Conservation (phyloP, 2,797 vertebrate genomes). For the Etheostoma nigrum region DNA sequence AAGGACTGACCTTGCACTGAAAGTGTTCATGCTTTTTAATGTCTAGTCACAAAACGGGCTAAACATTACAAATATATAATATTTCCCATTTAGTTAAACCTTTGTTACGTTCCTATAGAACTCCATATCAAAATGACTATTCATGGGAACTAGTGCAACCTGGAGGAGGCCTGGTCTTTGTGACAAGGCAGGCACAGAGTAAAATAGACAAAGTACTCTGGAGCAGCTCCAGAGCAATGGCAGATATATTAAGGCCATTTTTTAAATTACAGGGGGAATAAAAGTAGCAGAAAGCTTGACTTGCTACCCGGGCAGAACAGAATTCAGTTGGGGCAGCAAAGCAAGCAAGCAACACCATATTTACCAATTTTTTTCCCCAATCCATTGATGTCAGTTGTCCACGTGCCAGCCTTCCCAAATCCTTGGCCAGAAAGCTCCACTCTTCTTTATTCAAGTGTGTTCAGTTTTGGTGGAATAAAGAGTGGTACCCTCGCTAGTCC, state of each 20-base stretch:
- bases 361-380: slow-evolving; percentile 61
- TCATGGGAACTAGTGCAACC: slow-evolving; percentile 99
- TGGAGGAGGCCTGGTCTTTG: slow-evolving; percentile 95
- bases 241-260: slow-evolving; percentile 98
- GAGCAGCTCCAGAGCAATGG: slow-evolving; percentile 92
- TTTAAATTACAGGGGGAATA: slow-evolving; percentile 88
- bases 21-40: slow-evolving; percentile 85
- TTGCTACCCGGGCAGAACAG: slow-evolving; percentile 71
- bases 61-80: slow-evolving; percentile 88
- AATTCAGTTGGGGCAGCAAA: slow-evolving; percentile 73
- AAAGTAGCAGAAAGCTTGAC: slow-evolving; percentile 84
- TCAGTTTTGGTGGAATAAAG: slow-evolving; percentile 80
- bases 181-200: slow-evolving; percentile 96
- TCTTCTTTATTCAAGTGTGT: slow-evolving; percentile 77
- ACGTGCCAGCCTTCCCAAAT: slow-evolving; percentile 74
- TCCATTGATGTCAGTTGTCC: slow-evolving; percentile 73
- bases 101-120: slow-evolving; percentile 86
- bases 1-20: slow-evolving; percentile 87
- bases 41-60: slow-evolving; percentile 86
- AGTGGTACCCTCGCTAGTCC: slow-evolving; percentile 86
- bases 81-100: slow-evolving; percentile 87
- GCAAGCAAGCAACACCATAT: slow-evolving; percentile 75
- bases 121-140: slow-evolving; percentile 91
- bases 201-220: slow-evolving; percentile 89
- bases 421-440: slow-evolving; percentile 76